Evolutionary conservation across 2,113 vertebrate genomes (phyloP).

Genomic region (Takifugu flavidus): DNA sequence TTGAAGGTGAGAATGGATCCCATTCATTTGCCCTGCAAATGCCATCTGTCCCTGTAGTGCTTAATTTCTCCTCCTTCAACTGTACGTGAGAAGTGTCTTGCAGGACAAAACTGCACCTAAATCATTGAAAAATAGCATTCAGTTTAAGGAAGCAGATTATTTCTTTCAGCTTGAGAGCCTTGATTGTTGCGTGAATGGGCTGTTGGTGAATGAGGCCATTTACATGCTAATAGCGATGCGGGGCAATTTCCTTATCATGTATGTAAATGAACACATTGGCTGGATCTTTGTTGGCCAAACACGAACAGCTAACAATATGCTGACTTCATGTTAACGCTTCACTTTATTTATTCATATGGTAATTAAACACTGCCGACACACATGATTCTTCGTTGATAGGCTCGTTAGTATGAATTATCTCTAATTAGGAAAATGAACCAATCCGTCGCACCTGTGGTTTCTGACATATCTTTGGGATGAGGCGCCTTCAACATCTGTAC

Average conservation of each 20-base stretch:
- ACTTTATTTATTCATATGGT: conserved; percentile 58
- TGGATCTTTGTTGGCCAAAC: conserved; percentile 48
- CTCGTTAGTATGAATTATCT: conserved; percentile 66
- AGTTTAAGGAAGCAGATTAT: conserved; percentile 13
- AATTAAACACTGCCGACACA: conserved; percentile 70
- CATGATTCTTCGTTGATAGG: conserved; percentile 50
- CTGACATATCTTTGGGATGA: not conserved
- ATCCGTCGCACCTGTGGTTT: conserved; percentile 53
- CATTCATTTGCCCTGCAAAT: conserved; percentile 7
- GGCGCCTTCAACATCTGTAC: conserved; percentile 1
- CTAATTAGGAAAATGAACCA: conserved; percentile 46
- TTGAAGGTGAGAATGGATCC: conserved; percentile 25
- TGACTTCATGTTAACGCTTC: conserved; percentile 60
- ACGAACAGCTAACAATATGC: conserved; percentile 62
- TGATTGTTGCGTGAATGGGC: conserved; percentile 43
- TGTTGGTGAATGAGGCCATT: conserved; percentile 52
- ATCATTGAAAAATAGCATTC: conserved; percentile 22
- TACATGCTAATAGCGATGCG: conserved; percentile 59
- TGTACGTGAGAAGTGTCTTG: not conserved
- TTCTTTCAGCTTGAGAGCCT: conserved; percentile 34
- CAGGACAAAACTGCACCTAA: conserved; percentile 30
- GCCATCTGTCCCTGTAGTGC: not conserved
- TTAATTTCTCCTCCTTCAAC: conserved; percentile 24
- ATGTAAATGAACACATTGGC: conserved; percentile 62
- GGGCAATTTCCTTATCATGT: conserved; percentile 63